Base-by-base conservation (phyloP, 2,888 invertebrate species). In the Cylloceria caligata region DNA sequence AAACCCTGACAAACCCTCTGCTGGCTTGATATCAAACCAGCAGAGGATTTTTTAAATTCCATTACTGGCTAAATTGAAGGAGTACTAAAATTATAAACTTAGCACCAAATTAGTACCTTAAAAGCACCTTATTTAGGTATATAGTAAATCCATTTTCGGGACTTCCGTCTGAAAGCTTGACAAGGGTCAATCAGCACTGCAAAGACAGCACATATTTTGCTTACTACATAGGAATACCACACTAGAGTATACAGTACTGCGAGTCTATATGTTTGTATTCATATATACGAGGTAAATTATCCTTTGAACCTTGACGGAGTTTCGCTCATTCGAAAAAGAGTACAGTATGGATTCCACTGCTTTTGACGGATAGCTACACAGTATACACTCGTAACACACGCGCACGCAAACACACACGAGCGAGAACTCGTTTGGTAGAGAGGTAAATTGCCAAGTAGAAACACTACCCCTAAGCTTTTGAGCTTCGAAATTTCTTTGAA, bases 401-500 rank as follows among this genome's bases (percentile, higher is more conserved):
- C 47, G 30, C 49, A 19, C 27, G 68, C 34, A 55, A 55, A 45
- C 47, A 47, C 49, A 19, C 27, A 73, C 34, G 47, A 55, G 52
- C 21, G 52, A 68, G 73, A 47, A 64, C 72, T 67, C 11, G 49
- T 64, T 73, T 45, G 72, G 36, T 67, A 52, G 64, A 47, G 30
- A 65, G 47, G 65, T 47, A 42, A 77, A 42, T 55, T 73, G 57
- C 42, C 64, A 27, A 81, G 77, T 74, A 47, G 24, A 21, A 39
- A 64, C 55, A 27, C 69, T 24, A 64, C 64, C 55, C 24, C 69
- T 74, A 19, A 68, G 55, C 80, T 69, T 47, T 42, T 19, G 42
- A 49, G 68, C 81, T 78, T 64, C 69, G 57, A 74, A 74, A 47
- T 64, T 78, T 73, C 78, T 65, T 73, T 69, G 64, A 57, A 64